A percentile compares a stretch with the other conserved stretches of the same genome.
phyloP scores from a whole-genome alignment of 2,888 invertebrate genomes.

The Chydorus sphaericus region DNA sequence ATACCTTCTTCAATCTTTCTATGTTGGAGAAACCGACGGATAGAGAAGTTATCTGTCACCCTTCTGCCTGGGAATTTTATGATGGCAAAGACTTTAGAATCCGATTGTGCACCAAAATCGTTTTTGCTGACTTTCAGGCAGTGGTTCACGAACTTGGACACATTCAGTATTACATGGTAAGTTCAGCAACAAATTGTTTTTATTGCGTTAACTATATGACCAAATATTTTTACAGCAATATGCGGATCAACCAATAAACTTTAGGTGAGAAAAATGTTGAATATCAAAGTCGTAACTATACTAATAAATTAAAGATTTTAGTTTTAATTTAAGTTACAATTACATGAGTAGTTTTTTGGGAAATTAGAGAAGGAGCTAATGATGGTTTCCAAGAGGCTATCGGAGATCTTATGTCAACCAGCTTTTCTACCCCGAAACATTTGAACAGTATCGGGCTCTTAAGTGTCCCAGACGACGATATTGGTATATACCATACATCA shows the following conservation, averaged over 20 bases:
- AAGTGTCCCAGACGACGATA: constrained; percentile 21
- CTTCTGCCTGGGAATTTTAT: constrained; percentile 33
- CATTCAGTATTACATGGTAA: constrained; percentile 23
- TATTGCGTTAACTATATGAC: no score
- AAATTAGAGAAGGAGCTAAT: constrained; percentile 23
- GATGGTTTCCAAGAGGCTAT: constrained; percentile 30
- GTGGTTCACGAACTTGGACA: constrained; percentile 27
- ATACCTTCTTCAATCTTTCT: constrained; percentile 30
- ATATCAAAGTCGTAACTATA: not conserved
- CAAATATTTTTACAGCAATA: constrained; percentile 20
- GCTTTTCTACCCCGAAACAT: constrained; percentile 30
- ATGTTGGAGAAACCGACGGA: constrained; percentile 28
- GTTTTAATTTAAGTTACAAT: not conserved
- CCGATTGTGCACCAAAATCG: constrained; percentile 24
- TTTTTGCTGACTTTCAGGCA: constrained; percentile 22
- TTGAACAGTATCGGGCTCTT: constrained; percentile 28
- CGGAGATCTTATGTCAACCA: constrained; percentile 28
- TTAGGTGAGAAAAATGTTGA: not conserved
- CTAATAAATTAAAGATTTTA: not conserved
- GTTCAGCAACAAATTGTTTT: not conserved
- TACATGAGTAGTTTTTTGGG: not conserved
- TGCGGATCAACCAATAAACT: constrained; percentile 20
- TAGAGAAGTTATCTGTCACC: constrained; percentile 28
- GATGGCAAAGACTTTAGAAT: constrained; percentile 30
- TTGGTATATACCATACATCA: not conserved